A percentile compares a stretch with the other conserved stretches of the same genome.
Conservation (phyloP, 1,140 invertebrate species). For the Probaryconus sp. region DNA sequence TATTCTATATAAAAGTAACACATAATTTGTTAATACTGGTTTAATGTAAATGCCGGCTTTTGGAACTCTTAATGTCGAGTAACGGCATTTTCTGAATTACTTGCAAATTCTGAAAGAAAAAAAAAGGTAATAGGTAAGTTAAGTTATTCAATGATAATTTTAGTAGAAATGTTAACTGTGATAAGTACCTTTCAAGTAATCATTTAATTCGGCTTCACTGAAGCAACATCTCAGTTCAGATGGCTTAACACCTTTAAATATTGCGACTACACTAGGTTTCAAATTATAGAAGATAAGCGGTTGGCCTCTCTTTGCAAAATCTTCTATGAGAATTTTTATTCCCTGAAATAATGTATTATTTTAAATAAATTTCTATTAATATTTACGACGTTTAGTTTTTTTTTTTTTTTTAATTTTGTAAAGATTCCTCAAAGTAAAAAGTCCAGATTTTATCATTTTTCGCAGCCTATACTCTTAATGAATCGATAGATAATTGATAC, state of each 20-base stretch:
- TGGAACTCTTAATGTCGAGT: conserved; percentile 30
- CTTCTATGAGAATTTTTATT: conserved; percentile 85
- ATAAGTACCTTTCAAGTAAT: conserved; percentile 78
- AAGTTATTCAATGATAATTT: no score
- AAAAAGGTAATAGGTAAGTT: neutral
- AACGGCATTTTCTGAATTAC: conserved; percentile 23
- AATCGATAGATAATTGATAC: conserved; percentile 75
- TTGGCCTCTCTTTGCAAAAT: conserved; percentile 85
- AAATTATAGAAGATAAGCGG: conserved; percentile 86
- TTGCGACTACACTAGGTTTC: conserved; percentile 84
- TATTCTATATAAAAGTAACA: conserved; percentile 40
- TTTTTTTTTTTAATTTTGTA: no score
- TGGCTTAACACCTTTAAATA: conserved; percentile 85
- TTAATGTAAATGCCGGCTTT: conserved; percentile 1
- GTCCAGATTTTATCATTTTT: neutral
- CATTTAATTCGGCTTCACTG: conserved; percentile 81
- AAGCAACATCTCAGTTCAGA: conserved; percentile 82
- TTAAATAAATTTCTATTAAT: no score
- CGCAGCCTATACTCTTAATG: neutral
- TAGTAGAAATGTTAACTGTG: no score
- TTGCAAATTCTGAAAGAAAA: conserved; percentile 57
- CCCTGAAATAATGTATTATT: conserved; percentile 78
- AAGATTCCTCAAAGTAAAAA: no score
- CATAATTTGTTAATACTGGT: conserved; percentile 48
- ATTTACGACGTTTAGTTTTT: no score